Evolutionary conservation across 2,888 invertebrate genomes (phyloP), one percentile per base, ranked within the genome.

Genomic region (Polydrusus tereticollis): DNA sequence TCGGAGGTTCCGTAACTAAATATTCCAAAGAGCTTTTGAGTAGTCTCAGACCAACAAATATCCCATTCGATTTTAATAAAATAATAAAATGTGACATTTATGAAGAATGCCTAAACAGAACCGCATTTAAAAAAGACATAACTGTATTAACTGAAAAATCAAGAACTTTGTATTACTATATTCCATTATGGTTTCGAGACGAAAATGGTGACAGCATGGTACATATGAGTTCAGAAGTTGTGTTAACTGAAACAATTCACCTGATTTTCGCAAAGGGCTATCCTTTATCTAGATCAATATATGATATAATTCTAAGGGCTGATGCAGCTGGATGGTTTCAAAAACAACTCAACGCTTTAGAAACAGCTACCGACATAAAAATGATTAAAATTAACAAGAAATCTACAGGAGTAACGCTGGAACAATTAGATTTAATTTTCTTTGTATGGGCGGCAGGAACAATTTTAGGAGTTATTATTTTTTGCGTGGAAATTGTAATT

Each of bases 21-120:
- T 20, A 45, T 45, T 45, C n/a, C n/a, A n/a, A n/a, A n/a, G n/a
- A n/a, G n/a, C n/a, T n/a, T n/a, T n/a, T n/a, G n/a, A n/a, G n/a
- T n/a, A n/a, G n/a, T n/a, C n/a, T n/a, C n/a, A n/a, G n/a, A n/a
- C n/a, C n/a, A n/a, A n/a, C n/a, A n/a, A n/a, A n/a, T n/a, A n/a
- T n/a, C n/a, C n/a, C n/a, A n/a, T n/a, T n/a, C n/a, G n/a, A n/a
- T n/a, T n/a, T n/a, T n/a, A n/a, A n/a, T n/a, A n/a, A 29, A 29
- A 29, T 29, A 29, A 7, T 29, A 29, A 4, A 4, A 29, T 83
- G 80, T 80, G 76, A 69, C 75, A 75, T 74, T 69, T 77, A 64
- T 77, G 79, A 80, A 79, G 79, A 79, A 78, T 80, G 78, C 77
- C 76, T 77, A 29, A 29, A 29, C 29, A 29, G 29, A 29, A 29